phyloP scores from a whole-genome alignment of 2,113 vertebrate species.

The Trochalopteron elliotii region DNA sequence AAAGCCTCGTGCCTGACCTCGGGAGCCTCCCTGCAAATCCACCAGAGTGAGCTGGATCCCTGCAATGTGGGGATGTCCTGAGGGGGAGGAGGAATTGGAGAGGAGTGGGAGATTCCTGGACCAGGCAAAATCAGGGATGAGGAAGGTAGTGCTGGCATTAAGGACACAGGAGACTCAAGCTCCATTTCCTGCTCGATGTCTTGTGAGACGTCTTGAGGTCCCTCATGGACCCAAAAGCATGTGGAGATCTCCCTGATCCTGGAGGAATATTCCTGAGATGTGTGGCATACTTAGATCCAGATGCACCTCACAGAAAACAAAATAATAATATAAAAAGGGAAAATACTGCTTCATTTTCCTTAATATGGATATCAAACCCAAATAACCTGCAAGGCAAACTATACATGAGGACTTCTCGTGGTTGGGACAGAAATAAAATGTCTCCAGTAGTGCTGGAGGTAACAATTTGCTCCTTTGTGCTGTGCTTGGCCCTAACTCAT shows the following conservation, averaged over 20 bases:
- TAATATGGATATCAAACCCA: background rate
- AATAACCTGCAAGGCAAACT: background rate
- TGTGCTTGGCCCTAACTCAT: background rate
- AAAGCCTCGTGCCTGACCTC: conserved; percentile 57
- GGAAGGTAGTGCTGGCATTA: background rate
- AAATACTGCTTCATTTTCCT: background rate
- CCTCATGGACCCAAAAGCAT: background rate
- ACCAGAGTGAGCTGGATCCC: background rate
- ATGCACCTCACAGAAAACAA: background rate
- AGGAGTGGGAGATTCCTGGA: background rate
- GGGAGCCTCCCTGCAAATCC: background rate
- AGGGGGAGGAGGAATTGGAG: background rate
- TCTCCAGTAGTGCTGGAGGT: background rate
- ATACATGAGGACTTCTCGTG: rapidly evolving
- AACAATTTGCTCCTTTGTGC: background rate
- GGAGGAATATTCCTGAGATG: background rate
- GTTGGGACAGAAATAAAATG: background rate
- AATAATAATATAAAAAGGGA: background rate
- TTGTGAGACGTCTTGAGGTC: background rate
- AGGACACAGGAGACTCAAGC: background rate
- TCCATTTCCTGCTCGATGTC: background rate
- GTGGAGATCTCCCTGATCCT: background rate
- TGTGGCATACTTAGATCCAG: background rate
- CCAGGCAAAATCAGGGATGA: background rate
- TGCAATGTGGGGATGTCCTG: background rate